Conservation (phyloP, 2,113 vertebrate genomes). For the Syrmaticus mikado region DNA sequence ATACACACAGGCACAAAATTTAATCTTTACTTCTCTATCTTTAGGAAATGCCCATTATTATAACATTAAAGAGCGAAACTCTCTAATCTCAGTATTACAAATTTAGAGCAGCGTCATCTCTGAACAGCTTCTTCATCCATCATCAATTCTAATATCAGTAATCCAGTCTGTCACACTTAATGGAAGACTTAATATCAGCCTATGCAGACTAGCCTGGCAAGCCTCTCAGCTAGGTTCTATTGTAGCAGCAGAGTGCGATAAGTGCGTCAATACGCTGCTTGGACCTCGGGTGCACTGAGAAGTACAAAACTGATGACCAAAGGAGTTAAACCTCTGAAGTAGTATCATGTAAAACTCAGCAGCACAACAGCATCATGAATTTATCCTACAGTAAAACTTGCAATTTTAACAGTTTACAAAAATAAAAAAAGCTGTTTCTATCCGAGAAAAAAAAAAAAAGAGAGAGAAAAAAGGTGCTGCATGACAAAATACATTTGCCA, state of each 20-base stretch:
- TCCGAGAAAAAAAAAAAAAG: neutral
- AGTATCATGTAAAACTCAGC: neutral
- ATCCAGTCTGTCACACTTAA: constrained; percentile 66
- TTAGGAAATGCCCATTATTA: constrained; percentile 53
- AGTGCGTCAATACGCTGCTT: neutral
- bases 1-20: neutral
- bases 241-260: neutral
- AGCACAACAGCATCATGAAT: neutral
- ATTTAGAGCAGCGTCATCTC: constrained; percentile 53
- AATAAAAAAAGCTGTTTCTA: neutral
- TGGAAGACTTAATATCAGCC: constrained; percentile 65
- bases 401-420: neutral
- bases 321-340: neutral
- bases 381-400: neutral
- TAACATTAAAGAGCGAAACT: constrained; percentile 35
- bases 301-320: neutral
- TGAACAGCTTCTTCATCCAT: constrained; percentile 45
- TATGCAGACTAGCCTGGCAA: constrained; percentile 51
- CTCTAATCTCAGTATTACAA: constrained; percentile 49
- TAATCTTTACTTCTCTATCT: constrained; percentile 47
- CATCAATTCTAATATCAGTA: constrained; percentile 67
- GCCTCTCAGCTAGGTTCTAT: constrained; percentile 35
- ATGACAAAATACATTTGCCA: neutral
- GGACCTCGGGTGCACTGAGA: neutral
- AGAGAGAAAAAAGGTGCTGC: neutral